These are phyloP conservation scores for Muschampia plurimacula DNA, from an alignment of 2,888 invertebrate species.

Conservation along the genomic window DNA sequence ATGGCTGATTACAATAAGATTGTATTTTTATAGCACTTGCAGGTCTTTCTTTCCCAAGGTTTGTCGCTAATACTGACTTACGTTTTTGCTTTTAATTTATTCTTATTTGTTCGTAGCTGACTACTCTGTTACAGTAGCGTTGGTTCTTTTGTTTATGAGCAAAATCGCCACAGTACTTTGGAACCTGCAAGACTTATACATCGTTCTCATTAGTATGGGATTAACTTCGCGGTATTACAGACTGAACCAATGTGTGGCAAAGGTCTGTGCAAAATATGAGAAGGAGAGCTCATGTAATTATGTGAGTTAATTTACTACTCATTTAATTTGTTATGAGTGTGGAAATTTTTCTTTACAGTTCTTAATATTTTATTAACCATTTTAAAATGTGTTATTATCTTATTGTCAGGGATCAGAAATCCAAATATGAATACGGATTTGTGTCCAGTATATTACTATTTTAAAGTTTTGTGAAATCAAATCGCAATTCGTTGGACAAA, in stretches of 20 bases:
- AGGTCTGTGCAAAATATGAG: conserved; percentile 51
- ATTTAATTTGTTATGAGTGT: background rate
- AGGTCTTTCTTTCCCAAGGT: no score
- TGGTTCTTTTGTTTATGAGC: conserved; percentile 75
- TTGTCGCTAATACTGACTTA: no score
- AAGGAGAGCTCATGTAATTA: conserved; percentile 45
- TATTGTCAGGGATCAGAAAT: no score
- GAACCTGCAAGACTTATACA: conserved; percentile 89
- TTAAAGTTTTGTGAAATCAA: no score
- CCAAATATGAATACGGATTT: no score
- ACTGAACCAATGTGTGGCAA: conserved; percentile 76
- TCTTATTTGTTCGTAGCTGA: conserved; percentile 55
- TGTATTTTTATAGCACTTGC: no score
- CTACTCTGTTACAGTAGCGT: conserved; percentile 58
- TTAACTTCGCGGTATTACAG: conserved; percentile 87
- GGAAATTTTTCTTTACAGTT: background rate
- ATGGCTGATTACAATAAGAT: no score
- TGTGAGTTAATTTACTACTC: conserved; percentile 44
- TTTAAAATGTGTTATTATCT: no score
- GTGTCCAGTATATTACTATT: no score
- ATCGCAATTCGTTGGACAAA: no score
- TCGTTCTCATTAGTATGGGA: conserved; percentile 88
- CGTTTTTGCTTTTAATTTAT: no score
- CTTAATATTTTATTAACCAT: no score
- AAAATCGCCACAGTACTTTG: conserved; percentile 87